These are phyloP conservation scores for Ochropacha duplaris DNA, from an alignment of 2,888 invertebrate species.

Conservation along the genomic window DNA sequence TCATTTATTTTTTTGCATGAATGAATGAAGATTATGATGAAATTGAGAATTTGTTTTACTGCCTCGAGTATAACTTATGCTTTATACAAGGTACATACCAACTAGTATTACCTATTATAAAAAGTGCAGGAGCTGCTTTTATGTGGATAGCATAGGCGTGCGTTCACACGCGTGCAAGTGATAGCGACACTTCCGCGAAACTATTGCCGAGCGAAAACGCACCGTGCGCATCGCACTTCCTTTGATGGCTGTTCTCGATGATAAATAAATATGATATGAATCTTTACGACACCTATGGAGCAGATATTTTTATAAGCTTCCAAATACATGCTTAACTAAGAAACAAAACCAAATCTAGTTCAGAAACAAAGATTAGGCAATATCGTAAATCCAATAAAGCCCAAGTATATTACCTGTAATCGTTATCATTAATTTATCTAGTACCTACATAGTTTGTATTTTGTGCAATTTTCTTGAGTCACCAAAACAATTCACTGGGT, in stretches of 20 bases:
- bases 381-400: background rate
- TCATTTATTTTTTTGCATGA: constrained; percentile 32
- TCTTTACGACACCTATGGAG: background rate
- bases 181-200: constrained; percentile 63
- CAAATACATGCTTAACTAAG: background rate
- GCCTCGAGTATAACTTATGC: background rate
- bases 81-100: background rate
- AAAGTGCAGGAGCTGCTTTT: constrained; percentile 55
- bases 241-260: constrained; percentile 33
- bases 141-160: constrained; percentile 33
- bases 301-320: too few relatives aligned
- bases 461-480: constrained; percentile 24
- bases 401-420: constrained; percentile 21
- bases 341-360: too few relatives aligned
- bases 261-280: background rate
- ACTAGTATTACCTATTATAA: constrained; percentile 29
- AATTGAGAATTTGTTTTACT: constrained; percentile 25
- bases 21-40: constrained; percentile 28
- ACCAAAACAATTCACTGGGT: constrained; percentile 7
- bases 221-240: constrained; percentile 41
- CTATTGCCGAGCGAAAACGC: constrained; percentile 57
- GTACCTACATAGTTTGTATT: constrained; percentile 20
- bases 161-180: constrained; percentile 40
- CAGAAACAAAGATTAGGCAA: too few relatives aligned
- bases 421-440: constrained; percentile 24